Evolutionary conservation across 2,888 invertebrate species (phyloP).

Genomic region (Drosophila lacicola): DNA sequence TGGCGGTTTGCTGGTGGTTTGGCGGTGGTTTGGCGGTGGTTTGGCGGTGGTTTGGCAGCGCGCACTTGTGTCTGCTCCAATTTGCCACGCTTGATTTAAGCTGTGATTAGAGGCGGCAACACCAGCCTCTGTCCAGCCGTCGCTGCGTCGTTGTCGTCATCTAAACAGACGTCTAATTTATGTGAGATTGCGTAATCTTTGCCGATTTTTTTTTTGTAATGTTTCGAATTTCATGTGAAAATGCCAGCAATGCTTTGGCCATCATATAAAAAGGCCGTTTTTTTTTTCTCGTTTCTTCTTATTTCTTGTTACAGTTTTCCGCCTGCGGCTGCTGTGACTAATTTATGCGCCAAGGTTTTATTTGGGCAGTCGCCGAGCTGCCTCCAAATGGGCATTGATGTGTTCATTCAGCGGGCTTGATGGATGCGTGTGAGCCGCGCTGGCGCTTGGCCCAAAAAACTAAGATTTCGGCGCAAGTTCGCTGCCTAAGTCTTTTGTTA

Average conservation of each 20-base stretch:
- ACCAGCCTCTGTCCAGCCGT: slow-evolving; percentile 10
- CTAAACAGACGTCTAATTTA: slow-evolving; percentile 70
- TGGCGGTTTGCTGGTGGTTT: slow-evolving; percentile 28
- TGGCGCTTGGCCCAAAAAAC: neutral
- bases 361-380: slow-evolving; percentile 33
- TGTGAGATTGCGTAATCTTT: slow-evolving; percentile 72
- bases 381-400: slow-evolving; percentile 77
- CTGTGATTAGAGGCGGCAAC: slow-evolving; percentile 72
- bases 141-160: slow-evolving; percentile 36
- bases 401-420: slow-evolving; percentile 74
- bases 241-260: slow-evolving; percentile 61
- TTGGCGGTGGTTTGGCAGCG: slow-evolving; percentile 38
- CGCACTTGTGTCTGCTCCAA: slow-evolving; percentile 78
- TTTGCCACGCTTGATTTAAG: slow-evolving; percentile 80
- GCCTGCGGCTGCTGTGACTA: slow-evolving; percentile 48
- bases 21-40: slow-evolving; percentile 16
- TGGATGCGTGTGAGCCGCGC: slow-evolving; percentile 55
- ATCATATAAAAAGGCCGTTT: slow-evolving; percentile 29
- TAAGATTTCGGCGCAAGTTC: slow-evolving; percentile 30
- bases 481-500: slow-evolving; percentile 72
- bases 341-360: slow-evolving; percentile 77
- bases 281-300: too few relatives aligned
- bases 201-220: slow-evolving; percentile 41
- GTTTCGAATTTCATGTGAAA: slow-evolving; percentile 63
- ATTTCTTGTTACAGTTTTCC: slow-evolving; percentile 7